Evolutionary conservation across 2,797 vertebrate species (phyloP), one percentile per base, ranked within the genome.

Genomic region (Sebastes kiyomatsui): DNA sequence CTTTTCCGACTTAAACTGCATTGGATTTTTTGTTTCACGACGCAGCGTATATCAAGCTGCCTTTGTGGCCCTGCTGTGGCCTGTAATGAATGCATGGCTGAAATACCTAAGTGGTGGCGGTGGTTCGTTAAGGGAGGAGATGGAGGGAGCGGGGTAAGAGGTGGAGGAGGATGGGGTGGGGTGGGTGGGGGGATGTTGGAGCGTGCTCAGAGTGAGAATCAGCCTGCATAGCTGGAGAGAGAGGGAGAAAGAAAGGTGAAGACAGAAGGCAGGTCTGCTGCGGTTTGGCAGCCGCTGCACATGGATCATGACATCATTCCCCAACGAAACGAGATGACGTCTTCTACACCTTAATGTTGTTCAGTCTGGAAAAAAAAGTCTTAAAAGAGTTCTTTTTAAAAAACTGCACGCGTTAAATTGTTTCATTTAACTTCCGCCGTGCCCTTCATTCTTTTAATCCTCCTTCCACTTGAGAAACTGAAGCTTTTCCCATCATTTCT

Each of bases 71-170:
- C 80, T 87, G 79, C 83, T 75, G 79, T 10, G 55, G 87, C 79
- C 77, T 13, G 35, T 88, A 88, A 94, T 93, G 92, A 90, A 92
- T 88, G 88, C 85, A 87, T 74, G 76, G 87, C 88, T 91, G 80
- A 92, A 92, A 93, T 80, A 87, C 46, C 76, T 83, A 88, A 92
- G 90, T 87, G 85, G 81, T 23, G 42, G 80, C 35, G 20, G 83
- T 59, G 83, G 77, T 90, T 92, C 56, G 77, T 92, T 90, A 89
- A 82, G 70, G 74, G 73, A 73, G 56, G 72, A 33, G 69, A 58
- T 11, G 75, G 32, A 61, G 72, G 27, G 81, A 52, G 60, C 1
- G 25, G 68, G 71, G 72, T 42, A 56, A 66, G 68, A 70, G 68
- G 61, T 22, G 20, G 73, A 13, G 56, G 38, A 35, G 28, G 72